A percentile compares a stretch with the other conserved stretches of the same genome.
Evolutionary conservation across 2,113 vertebrate species (phyloP).

Genomic region (Orycteropus afer): DNA sequence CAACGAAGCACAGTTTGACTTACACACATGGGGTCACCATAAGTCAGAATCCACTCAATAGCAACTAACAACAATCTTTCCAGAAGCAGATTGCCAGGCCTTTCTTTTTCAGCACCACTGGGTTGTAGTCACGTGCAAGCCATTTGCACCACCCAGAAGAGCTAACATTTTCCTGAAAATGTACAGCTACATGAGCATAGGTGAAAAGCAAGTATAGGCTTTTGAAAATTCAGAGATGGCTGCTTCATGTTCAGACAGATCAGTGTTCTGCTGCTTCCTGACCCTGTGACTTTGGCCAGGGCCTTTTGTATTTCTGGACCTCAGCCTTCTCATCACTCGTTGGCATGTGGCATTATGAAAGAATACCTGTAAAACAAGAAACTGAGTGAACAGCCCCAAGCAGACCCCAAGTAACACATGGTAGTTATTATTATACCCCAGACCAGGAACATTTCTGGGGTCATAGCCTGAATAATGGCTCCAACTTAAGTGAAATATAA

Average conservation of each 20-base stretch:
- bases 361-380: background rate
- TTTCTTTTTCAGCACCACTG: too few species aligned
- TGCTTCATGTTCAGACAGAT: background rate
- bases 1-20: too few species aligned
- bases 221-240: background rate
- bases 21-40: too few species aligned
- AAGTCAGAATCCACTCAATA: too few species aligned
- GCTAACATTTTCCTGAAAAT: rapidly evolving
- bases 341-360: background rate
- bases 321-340: rapidly evolving
- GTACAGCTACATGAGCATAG: rapidly evolving
- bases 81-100: too few species aligned
- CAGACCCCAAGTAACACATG: rapidly evolving
- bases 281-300: background rate
- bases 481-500: background rate
- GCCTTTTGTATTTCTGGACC: background rate
- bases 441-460: background rate
- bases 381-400: background rate
- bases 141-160: too few species aligned
- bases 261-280: background rate
- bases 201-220: rapidly evolving
- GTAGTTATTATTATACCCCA: background rate
- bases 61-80: too few species aligned
- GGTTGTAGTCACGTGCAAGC: too few species aligned
- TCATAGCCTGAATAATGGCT: background rate